Evolutionary conservation across 2,888 invertebrate species (phyloP).

Genomic region (Cyrtodaria siliqua): DNA sequence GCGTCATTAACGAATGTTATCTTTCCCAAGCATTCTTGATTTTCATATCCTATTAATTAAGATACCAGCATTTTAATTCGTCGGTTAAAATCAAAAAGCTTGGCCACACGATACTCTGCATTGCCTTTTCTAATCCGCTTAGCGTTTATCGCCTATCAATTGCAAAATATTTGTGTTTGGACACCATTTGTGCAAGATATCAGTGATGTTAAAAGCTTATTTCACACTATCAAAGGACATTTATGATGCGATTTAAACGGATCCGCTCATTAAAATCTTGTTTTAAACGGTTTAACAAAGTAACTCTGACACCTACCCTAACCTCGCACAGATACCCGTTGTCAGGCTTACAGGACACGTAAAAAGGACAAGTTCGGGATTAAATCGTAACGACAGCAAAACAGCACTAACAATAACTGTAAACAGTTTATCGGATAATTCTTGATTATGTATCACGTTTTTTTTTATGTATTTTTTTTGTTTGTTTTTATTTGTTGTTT

Average conservation of each 20-base stretch:
- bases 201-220: constrained; percentile 26
- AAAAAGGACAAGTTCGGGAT: too few species aligned
- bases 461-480: too few species aligned
- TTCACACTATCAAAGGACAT: constrained; percentile 47
- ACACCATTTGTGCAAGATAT: constrained; percentile 29
- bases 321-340: constrained; percentile 2
- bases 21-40: neutral
- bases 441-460: too few species aligned
- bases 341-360: neutral
- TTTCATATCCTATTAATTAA: constrained; percentile 19
- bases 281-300: constrained; percentile 34
- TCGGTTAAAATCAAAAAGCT: constrained; percentile 15
- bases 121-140: constrained; percentile 17
- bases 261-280: constrained; percentile 45
- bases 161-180: constrained; percentile 27
- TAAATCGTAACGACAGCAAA: too few species aligned
- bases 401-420: too few species aligned
- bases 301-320: neutral
- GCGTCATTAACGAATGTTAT: neutral
- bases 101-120: constrained; percentile 23
- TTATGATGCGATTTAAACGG: constrained; percentile 36
- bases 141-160: constrained; percentile 37
- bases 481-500: too few species aligned
- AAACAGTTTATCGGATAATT: too few species aligned
- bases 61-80: neutral